Conservation (phyloP, 2,797 vertebrate species). For the Onychomys torridus region DNA sequence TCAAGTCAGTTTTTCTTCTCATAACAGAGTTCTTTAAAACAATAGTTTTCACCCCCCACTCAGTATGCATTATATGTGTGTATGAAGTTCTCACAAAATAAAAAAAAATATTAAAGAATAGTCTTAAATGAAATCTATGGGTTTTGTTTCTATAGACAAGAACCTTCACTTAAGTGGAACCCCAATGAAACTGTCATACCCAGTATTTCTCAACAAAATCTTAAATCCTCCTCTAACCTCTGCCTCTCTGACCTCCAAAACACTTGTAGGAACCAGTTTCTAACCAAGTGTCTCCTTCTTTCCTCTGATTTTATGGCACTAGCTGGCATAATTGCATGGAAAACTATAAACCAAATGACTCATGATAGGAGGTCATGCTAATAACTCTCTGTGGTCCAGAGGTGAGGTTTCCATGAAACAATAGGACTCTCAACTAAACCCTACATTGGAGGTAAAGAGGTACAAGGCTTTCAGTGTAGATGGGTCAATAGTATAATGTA, state of each 20-base stretch:
- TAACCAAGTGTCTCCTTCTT: background rate
- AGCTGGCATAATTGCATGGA: background rate
- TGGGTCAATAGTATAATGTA: fast-evolving
- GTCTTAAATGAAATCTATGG: background rate
- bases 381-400: background rate
- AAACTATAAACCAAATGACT: background rate
- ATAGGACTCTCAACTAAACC: background rate
- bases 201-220: background rate
- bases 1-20: background rate
- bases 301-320: background rate
- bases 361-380: background rate
- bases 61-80: no score
- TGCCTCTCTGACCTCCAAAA: background rate
- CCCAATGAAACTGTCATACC: background rate
- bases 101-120: background rate
- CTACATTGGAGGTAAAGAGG: background rate
- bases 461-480: fast-evolving
- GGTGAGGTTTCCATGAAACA: background rate
- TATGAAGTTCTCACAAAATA: background rate
- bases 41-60: background rate
- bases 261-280: background rate
- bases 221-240: background rate
- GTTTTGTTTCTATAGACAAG: background rate
- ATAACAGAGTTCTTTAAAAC: background rate
- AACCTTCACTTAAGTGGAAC: background rate